These are phyloP conservation scores for Mareca penelope DNA, from an alignment of 2,797 vertebrate species.

Conservation along the genomic window DNA sequence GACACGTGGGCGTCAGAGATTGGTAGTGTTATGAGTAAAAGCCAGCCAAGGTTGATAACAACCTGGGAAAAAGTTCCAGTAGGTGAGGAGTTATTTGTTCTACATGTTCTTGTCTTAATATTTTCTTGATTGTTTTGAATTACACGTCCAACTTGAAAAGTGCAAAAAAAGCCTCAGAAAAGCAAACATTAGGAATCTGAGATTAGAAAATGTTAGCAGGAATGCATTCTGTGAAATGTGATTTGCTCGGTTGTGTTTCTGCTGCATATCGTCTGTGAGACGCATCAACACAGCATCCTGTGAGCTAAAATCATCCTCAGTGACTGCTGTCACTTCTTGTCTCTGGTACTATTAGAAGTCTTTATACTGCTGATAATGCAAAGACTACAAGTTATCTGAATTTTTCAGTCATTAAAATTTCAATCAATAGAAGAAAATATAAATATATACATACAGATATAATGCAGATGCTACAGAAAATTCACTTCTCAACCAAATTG, in stretches of 20 bases:
- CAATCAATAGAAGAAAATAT: background rate
- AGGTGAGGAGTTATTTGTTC: conserved; percentile 79
- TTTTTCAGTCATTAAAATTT: background rate
- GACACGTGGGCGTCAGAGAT: conserved; percentile 98
- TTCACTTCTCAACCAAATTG: background rate
- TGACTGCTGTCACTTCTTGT: background rate
- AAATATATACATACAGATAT: background rate
- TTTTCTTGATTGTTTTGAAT: background rate
- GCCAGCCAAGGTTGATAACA: conserved; percentile 89
- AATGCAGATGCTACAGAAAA: background rate
- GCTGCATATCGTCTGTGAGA: background rate
- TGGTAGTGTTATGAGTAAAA: conserved; percentile 87
- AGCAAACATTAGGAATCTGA: background rate
- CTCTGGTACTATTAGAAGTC: background rate
- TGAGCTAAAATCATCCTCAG: background rate
- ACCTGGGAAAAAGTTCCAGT: conserved; percentile 92
- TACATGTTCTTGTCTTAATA: background rate
- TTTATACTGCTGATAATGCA: background rate
- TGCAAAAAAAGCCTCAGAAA: background rate
- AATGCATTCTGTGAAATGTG: background rate
- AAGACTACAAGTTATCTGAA: background rate
- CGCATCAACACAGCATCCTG: background rate
- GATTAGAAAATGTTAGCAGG: background rate
- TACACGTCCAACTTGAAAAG: background rate
- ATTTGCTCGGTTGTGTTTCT: background rate